phyloP scores from a whole-genome alignment of 2,888 invertebrate species.

The Cyaniris semiargus region DNA sequence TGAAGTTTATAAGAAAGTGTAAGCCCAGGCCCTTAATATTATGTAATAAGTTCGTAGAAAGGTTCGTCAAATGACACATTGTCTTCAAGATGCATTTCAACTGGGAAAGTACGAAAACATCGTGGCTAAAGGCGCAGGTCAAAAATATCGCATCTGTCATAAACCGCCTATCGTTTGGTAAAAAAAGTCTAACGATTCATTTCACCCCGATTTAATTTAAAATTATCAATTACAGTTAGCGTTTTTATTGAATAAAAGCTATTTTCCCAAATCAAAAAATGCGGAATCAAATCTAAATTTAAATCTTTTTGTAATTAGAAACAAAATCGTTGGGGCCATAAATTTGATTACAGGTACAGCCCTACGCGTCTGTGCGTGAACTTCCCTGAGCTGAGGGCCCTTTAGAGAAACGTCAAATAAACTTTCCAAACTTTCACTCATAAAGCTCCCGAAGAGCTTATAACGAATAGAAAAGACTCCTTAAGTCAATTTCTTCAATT shows the following conservation, averaged over 20 bases:
- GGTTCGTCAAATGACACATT: too few species aligned
- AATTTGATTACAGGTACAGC: conserved; percentile 56
- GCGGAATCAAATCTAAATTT: background rate
- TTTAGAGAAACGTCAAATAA: conserved; percentile 59
- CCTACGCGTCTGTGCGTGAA: conserved; percentile 57
- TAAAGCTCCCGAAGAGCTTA: conserved; percentile 37
- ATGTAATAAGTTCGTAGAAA: too few species aligned
- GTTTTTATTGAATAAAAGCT: background rate
- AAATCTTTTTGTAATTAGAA: conserved; percentile 41
- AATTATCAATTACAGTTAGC: background rate
- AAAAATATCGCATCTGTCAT: too few species aligned
- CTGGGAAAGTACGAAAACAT: too few species aligned
- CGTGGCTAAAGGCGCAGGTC: too few species aligned
- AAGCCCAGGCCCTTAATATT: background rate
- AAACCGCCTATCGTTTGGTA: too few species aligned
- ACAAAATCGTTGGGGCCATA: conserved; percentile 50
- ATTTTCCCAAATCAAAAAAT: background rate
- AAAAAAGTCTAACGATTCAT: background rate
- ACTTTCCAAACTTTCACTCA: conserved; percentile 57
- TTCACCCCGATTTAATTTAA: background rate
- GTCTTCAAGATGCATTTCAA: too few species aligned
- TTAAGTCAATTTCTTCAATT: conserved; percentile 25
- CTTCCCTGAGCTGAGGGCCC: conserved; percentile 50
- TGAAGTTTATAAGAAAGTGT: background rate
- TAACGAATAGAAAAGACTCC: conserved; percentile 35